A percentile compares a stretch with the other conserved stretches of the same genome.
Evolutionary conservation across 2,797 vertebrate genomes (phyloP).

Genomic region (Tokudaia muenninki): DNA sequence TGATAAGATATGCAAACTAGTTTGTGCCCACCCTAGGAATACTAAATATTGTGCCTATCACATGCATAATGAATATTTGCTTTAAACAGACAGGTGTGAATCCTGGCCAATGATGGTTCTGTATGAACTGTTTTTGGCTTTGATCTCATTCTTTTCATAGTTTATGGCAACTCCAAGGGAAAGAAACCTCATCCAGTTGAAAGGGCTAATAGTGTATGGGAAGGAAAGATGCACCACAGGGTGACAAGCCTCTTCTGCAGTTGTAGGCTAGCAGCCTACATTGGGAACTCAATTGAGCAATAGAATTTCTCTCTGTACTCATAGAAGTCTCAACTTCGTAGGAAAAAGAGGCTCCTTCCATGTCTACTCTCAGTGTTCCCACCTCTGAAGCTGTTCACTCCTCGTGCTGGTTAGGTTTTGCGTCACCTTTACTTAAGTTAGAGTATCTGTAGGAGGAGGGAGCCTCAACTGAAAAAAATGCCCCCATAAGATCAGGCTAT

Average conservation of each 20-base stretch:
- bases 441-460: background rate
- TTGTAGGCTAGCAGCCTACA: background rate
- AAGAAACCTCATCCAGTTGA: conserved; percentile 3
- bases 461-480: background rate
- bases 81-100: background rate
- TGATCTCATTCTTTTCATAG: background rate
- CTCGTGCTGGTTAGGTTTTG: background rate
- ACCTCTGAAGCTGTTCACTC: background rate
- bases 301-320: background rate
- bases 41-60: background rate
- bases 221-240: no score
- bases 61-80: background rate
- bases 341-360: background rate
- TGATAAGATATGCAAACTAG: conserved; percentile 53
- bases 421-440: background rate
- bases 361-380: no score
- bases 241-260: background rate
- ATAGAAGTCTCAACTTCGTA: background rate
- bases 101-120: background rate
- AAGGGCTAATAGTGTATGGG: background rate
- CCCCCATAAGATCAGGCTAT: background rate
- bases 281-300: background rate
- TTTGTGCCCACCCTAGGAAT: background rate
- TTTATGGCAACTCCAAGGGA: conserved; percentile 5
- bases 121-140: background rate